phyloP scores from a whole-genome alignment of 2,797 vertebrate genomes.

The Urocyon cinereoargenteus region DNA sequence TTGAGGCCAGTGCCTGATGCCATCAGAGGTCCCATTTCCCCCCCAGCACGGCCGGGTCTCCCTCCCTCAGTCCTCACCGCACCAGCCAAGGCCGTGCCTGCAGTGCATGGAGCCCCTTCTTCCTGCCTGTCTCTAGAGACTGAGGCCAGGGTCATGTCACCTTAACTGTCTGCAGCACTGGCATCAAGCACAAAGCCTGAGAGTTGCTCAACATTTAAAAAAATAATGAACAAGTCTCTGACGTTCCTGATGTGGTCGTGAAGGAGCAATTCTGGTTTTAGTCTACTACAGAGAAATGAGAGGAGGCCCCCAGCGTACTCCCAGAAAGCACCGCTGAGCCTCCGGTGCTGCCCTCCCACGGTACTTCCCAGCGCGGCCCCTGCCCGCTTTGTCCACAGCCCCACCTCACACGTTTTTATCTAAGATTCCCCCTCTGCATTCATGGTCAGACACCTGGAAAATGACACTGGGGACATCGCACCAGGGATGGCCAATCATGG shows the following conservation, averaged over 20 bases:
- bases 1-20: not conserved
- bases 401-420: not conserved
- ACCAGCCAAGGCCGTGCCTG: rapidly evolving
- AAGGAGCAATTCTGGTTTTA: not conserved
- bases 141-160: rapidly evolving
- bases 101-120: rapidly evolving
- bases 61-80: not conserved
- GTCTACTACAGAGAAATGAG: not conserved
- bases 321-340: not conserved
- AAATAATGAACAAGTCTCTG: not conserved
- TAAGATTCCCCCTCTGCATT: not conserved
- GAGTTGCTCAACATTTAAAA: not conserved
- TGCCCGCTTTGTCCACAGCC: too few species aligned
- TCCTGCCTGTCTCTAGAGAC: not conserved
- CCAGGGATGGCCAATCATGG: not conserved
- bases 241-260: too few species aligned
- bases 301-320: rapidly evolving
- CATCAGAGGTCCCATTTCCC: not conserved
- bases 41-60: not conserved
- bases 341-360: not conserved
- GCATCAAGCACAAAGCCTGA: not conserved
- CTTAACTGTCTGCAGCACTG: not conserved
- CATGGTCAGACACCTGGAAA: not conserved
- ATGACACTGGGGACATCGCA: rapidly evolving
- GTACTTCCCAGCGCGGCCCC: not conserved